Base-by-base conservation (phyloP, 2,113 vertebrate species). In the Speoplatyrhinus poulsoni region DNA sequence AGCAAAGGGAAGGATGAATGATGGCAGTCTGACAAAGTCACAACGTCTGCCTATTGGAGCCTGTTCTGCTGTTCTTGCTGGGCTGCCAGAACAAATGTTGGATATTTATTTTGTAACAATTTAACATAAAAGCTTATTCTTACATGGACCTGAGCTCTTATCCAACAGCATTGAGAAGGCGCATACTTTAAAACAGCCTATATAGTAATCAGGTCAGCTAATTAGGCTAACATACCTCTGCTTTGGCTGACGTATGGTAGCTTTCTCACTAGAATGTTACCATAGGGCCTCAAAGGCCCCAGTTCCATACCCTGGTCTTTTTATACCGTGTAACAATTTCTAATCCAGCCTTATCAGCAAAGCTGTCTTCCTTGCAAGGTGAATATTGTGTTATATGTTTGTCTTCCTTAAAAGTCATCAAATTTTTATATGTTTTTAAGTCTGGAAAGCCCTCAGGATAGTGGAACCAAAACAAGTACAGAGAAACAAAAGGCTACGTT, bases 181-280 rank as follows among this genome's bases (percentile, higher is more conserved):
- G 2, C 74, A 77, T 81, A 75, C 78, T 82, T 82, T 73, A 75
- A 75, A 82, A 70, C 75, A 71, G 78, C 82, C 72, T 73, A 50
- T 85, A 72, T 76, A 77, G 75, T 87, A 91, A 90, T 87, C 85
- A 86, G 89, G 87, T 85, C 88, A 86, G 80, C 77, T 89, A 89
- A 89, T 91, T 88, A 89, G 88, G 89, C 89, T 88, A 81, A 72
- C 61, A 84, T 87, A 79, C 81, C 76, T 79, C 77, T 73, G 71
- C 77, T 69, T 76, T 69, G 82, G 80, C 26, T 26, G 26, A 26
- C 26, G 26, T 26, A 26, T 26, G 26, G 26, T 26, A 26, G 26
- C 26, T 26, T 59, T 88, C 84, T 82, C 87, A 80, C 77, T 82
- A 91, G 87, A 75, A 86, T 81, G 84, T 73, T 72, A 85, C 74